Evolutionary conservation across 2,797 vertebrate species (phyloP).

Genomic region (Diplodus sargus): DNA sequence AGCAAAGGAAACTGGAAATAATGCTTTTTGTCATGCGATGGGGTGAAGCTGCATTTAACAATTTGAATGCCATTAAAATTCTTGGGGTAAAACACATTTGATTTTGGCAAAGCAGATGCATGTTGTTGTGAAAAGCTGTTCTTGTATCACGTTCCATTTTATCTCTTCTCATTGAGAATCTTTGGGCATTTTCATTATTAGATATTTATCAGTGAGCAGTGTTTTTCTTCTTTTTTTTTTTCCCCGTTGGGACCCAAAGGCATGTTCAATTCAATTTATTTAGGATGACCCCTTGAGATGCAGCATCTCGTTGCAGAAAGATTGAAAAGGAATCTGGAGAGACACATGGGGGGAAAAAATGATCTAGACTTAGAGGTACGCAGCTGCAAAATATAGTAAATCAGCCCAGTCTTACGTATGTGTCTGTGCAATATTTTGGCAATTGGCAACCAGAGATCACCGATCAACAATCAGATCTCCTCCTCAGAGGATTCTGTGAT

Average conservation of each 20-base stretch:
- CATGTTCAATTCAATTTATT: too few relatives aligned
- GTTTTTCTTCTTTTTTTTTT: conserved; percentile 43
- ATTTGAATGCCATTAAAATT: conserved; percentile 58
- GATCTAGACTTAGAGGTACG: conserved; percentile 9
- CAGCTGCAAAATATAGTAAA: conserved; percentile 25
- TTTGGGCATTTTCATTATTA: conserved; percentile 24
- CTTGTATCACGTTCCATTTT: conserved; percentile 31
- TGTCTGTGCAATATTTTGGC: conserved; percentile 1
- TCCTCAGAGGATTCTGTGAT: not conserved
- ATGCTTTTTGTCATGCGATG: conserved; percentile 54
- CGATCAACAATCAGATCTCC: not conserved
- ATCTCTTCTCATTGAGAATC: conserved; percentile 25
- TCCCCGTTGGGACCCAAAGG: conserved; percentile 35
- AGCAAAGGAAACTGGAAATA: conserved; percentile 48
- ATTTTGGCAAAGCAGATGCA: conserved; percentile 35
- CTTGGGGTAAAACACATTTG: conserved; percentile 32
- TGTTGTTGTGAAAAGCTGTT: conserved; percentile 32
- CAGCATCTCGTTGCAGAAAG: conserved; percentile 32
- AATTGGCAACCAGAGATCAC: not conserved
- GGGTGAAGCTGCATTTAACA: conserved; percentile 38
- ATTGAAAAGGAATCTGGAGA: conserved; percentile 42
- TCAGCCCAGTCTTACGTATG: conserved; percentile 21
- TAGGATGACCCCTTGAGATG: too few relatives aligned
- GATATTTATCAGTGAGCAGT: conserved; percentile 31
- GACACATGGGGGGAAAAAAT: conserved; percentile 5